Evolutionary conservation across 2,797 vertebrate genomes (phyloP), one percentile per base, ranked within the genome.

Genomic region (Hydrophis major): DNA sequence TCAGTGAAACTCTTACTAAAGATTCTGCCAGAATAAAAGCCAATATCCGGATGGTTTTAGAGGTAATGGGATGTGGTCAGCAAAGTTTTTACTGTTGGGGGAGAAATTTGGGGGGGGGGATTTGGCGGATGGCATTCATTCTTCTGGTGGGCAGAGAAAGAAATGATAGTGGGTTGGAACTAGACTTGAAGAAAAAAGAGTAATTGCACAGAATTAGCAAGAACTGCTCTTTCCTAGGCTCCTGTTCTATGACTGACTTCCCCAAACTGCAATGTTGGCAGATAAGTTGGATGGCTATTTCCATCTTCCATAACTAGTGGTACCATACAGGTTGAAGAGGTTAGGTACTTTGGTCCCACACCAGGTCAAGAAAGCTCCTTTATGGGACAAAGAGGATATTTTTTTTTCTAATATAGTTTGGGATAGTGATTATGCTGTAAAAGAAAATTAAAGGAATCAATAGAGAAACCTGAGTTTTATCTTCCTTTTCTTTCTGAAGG

Each of bases 11-110:
- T 93, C 98, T 99, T 90, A 98, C 98, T 90, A 98, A 98, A 97
- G 98, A 99, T 95, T 98, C 98, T 0, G 97, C 98, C 90, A 98
- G 98, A 96, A 99, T 99, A 93, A 99, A 98, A 97, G 99, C 98
- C 89, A 98, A 99, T 96, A 99, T 99, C 94, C 98, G 98, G 61
- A 97, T 99, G 98, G 98, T 99, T 93, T 96, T 99, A 89, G 98
- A 99, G 98, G 99, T 99, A 95, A 97, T 95, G 94, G 53, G 92
- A 89, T 92, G 88, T 60, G 63, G 78, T 53, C 27, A 27, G 20
- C 69, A 63, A 32, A 32, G 53, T 32, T 47, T 88, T 88, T 87
- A 25, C 25, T 63, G 4, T 32, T 14, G 27, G 16, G 50, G 16
- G 1, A 6, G 59, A 60, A 37, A 27, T 4, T 32, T 32, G 37